phyloP scores from a whole-genome alignment of 2,797 vertebrate species.

The Paedocypris micromegethes region DNA sequence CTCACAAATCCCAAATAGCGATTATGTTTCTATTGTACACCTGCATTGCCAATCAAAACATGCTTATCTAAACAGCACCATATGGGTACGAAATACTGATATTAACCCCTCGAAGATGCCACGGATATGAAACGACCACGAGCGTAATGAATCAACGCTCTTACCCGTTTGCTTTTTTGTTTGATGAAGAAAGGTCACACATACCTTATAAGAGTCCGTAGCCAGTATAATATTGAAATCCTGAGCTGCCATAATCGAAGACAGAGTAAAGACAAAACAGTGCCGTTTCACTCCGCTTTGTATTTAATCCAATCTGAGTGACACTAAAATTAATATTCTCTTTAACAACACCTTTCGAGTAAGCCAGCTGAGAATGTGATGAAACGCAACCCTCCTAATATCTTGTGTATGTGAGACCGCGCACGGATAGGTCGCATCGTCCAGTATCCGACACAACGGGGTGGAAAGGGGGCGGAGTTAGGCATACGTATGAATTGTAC shows the following conservation, averaged over 20 bases:
- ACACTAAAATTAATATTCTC: neutral
- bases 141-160: too few relatives aligned
- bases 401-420: constrained; percentile 5
- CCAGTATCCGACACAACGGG: constrained; percentile 12
- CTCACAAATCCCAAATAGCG: neutral
- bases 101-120: too few relatives aligned
- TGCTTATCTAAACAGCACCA: too few relatives aligned
- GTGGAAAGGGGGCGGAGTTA: constrained; percentile 16
- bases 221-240: constrained; percentile 74
- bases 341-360: neutral
- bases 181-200: constrained; percentile 5
- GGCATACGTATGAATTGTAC: neutral
- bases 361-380: neutral
- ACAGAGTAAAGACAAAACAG: constrained; percentile 29
- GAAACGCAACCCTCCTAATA: constrained; percentile 2
- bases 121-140: neutral
- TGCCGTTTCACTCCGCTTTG: constrained; percentile 7
- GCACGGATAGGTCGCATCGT: constrained; percentile 21
- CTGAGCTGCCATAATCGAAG: constrained; percentile 63
- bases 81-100: too few relatives aligned
- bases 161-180: too few relatives aligned
- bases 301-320: constrained; percentile 19
- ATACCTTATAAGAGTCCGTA: constrained; percentile 76
- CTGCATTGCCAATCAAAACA: too few relatives aligned
- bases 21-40: neutral